Evolutionary conservation across 2,797 vertebrate genomes (phyloP).

Genomic region (Argyrosomus regius): DNA sequence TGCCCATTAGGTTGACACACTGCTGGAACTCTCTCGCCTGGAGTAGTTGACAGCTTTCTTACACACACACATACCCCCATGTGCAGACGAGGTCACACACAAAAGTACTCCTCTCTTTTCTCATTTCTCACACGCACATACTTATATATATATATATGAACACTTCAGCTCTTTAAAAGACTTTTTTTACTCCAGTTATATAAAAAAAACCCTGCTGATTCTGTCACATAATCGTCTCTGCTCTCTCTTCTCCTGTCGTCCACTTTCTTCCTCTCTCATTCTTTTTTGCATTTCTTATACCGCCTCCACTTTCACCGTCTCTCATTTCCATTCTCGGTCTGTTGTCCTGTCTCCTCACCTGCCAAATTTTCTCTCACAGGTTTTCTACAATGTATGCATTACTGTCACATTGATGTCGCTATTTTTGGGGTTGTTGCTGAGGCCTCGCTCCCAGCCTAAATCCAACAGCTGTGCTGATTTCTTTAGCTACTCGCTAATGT

Average conservation of each 20-base stretch:
- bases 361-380: slow-evolving; percentile 50
- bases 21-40: slow-evolving; percentile 82
- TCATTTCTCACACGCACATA: neutral
- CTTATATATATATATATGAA: slow-evolving; percentile 32
- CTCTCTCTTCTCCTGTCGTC: slow-evolving; percentile 48
- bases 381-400: slow-evolving; percentile 46
- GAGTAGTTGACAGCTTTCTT: slow-evolving; percentile 84
- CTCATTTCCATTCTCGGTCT: slow-evolving; percentile 61
- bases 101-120: neutral
- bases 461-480: slow-evolving; percentile 8
- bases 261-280: slow-evolving; percentile 25
- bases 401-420: slow-evolving; percentile 57
- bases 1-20: slow-evolving; percentile 88
- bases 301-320: slow-evolving; percentile 16
- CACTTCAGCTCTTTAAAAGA: slow-evolving; percentile 34
- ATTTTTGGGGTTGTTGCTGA: slow-evolving; percentile 26
- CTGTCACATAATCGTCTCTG: slow-evolving; percentile 40
- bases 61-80: slow-evolving; percentile 40
- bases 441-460: slow-evolving; percentile 12
- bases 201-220: slow-evolving; percentile 34
- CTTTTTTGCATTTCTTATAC: slow-evolving; percentile 35
- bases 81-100: slow-evolving; percentile 35
- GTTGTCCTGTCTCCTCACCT: slow-evolving; percentile 55
- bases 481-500: too few species aligned
- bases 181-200: slow-evolving; percentile 34